Evolutionary conservation across 2,888 invertebrate species (phyloP).

Genomic region (Tipula vernalis): DNA sequence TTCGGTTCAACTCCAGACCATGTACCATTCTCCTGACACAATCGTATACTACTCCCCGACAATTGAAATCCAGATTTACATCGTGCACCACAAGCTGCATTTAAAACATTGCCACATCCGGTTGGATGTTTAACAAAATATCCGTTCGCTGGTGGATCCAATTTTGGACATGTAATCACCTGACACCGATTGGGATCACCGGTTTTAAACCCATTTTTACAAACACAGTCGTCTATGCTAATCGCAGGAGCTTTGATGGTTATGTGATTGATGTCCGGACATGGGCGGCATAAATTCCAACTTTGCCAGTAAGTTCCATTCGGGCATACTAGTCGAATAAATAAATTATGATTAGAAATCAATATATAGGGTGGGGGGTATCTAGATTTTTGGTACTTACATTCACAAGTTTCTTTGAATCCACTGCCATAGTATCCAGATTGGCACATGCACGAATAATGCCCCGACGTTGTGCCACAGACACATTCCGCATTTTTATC

Average conservation of each 20-base stretch:
- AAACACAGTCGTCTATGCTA: conserved; percentile 43
- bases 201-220: conserved; percentile 46
- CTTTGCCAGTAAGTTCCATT: conserved; percentile 51
- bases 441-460: conserved; percentile 53
- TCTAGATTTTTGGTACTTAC: conserved; percentile 32
- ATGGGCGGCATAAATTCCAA: conserved; percentile 37
- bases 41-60: conserved; percentile 41
- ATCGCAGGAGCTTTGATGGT: conserved; percentile 42
- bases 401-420: conserved; percentile 42
- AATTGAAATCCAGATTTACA: conserved; percentile 50
- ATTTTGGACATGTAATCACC: conserved; percentile 45
- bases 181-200: conserved; percentile 40
- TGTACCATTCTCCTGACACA: conserved; percentile 48
- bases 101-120: conserved; percentile 48
- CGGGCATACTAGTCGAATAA: conserved; percentile 43
- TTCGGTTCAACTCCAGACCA: conserved; percentile 53
- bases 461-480: conserved; percentile 54
- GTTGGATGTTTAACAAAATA: conserved; percentile 47
- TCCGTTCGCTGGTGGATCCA: conserved; percentile 48
- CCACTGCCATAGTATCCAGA: conserved; percentile 54
- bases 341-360: background rate
- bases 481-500: conserved; percentile 46
- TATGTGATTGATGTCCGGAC: conserved; percentile 50
- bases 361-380: background rate
- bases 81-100: conserved; percentile 56